phyloP scores from a whole-genome alignment of 2,888 invertebrate genomes.

The Ochropleura leucogaster region DNA sequence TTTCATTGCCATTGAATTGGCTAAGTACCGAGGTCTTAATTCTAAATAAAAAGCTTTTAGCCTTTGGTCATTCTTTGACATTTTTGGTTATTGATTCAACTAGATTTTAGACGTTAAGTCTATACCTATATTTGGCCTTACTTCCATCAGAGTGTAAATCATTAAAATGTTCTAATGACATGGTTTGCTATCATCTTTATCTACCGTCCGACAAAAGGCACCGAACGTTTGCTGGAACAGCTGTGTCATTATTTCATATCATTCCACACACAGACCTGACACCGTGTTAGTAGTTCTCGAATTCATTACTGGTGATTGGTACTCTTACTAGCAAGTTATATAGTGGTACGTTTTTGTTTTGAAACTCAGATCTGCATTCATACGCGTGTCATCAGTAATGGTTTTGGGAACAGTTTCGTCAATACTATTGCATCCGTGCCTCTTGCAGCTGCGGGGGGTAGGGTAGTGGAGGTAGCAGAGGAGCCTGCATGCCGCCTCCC shows the following conservation, averaged over 20 bases:
- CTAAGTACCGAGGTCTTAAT: slow-evolving; percentile 68
- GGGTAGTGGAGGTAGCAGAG: slow-evolving; percentile 92
- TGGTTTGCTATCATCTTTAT: slow-evolving; percentile 59
- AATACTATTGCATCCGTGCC: slow-evolving; percentile 93
- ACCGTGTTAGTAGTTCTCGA: slow-evolving; percentile 49
- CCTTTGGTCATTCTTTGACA: slow-evolving; percentile 86
- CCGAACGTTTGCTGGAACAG: slow-evolving; percentile 61
- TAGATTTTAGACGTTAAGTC: slow-evolving; percentile 74
- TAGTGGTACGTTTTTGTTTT: slow-evolving; percentile 30
- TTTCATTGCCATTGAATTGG: slow-evolving; percentile 58
- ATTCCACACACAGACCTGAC: slow-evolving; percentile 62
- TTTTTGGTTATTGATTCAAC: slow-evolving; percentile 82
- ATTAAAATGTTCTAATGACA: slow-evolving; percentile 61
- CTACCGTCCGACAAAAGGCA: slow-evolving; percentile 49
- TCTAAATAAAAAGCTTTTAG: slow-evolving; percentile 85
- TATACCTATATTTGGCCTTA: slow-evolving; percentile 81
- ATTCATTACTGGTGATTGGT: slow-evolving; percentile 60
- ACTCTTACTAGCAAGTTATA: slow-evolving; percentile 41
- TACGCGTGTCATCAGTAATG: slow-evolving; percentile 58
- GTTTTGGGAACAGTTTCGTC: slow-evolving; percentile 44
- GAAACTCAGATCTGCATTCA: slow-evolving; percentile 63
- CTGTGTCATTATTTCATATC: slow-evolving; percentile 62
- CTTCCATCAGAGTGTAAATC: slow-evolving; percentile 55
- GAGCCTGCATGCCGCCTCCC: slow-evolving; percentile 90
- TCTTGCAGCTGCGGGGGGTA: slow-evolving; percentile 94